Conservation (phyloP, 2,888 invertebrate species). For the Drosophila macrothrix region DNA sequence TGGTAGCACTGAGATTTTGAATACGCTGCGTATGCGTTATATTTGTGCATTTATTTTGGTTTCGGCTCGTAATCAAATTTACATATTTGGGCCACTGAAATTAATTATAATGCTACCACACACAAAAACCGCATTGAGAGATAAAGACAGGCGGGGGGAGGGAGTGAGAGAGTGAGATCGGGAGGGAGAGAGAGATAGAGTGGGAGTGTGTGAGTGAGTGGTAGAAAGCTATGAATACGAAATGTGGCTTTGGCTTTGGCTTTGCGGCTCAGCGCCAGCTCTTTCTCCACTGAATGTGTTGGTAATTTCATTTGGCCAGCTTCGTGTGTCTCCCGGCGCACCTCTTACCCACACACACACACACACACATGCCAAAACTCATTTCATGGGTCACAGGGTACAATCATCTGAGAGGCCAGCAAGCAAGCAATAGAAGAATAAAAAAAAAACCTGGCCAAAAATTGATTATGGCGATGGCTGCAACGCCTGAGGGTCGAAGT, state of each 20-base stretch:
- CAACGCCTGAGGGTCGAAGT: conserved; percentile 54
- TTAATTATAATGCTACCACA: conserved; percentile 73
- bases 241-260: conserved; percentile 63
- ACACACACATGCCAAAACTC: conserved; percentile 83
- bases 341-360: conserved; percentile 58
- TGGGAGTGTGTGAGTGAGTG: conserved; percentile 8
- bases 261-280: conserved; percentile 59
- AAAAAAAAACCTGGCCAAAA: conserved; percentile 69
- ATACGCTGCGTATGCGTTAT: conserved; percentile 66
- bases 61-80: conserved; percentile 67
- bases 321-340: conserved; percentile 30
- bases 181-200: conserved; percentile 1
- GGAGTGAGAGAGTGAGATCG: conserved; percentile 6
- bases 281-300: conserved; percentile 58
- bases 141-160: conserved; percentile 19
- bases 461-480: conserved; percentile 73
- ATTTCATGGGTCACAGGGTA: conserved; percentile 85
- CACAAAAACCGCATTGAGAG: conserved; percentile 37
- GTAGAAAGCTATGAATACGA: conserved; percentile 70
- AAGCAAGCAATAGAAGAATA: conserved; percentile 41
- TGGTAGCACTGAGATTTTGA: conserved; percentile 34
- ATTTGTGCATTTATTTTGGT: conserved; percentile 65
- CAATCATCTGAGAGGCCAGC: conserved; percentile 77
- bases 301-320: conserved; percentile 62
- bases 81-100: conserved; percentile 75